phyloP scores from a whole-genome alignment of 2,797 vertebrate species.

The Chiloscyllium punctatum region DNA sequence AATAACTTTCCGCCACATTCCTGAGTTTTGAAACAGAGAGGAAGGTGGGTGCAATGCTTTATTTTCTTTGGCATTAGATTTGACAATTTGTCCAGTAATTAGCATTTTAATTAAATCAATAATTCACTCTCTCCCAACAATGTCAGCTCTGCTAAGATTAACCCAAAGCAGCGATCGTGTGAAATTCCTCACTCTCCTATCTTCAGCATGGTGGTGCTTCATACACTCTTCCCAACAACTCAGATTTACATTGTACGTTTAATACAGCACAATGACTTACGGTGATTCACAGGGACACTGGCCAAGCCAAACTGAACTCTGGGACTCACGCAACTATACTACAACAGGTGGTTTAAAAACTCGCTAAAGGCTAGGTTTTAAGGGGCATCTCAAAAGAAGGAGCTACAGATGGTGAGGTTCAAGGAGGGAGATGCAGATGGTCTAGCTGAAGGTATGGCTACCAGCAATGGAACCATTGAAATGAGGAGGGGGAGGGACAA shows the following conservation, averaged over 20 bases:
- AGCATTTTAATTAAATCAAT: background rate
- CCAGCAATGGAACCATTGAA: background rate
- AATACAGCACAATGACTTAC: background rate
- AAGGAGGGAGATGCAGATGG: background rate
- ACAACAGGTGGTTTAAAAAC: background rate
- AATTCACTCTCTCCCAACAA: background rate
- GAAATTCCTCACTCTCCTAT: background rate
- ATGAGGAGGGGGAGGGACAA: background rate
- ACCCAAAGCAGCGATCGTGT: background rate
- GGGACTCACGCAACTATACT: background rate
- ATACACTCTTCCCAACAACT: background rate
- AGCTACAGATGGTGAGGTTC: background rate
- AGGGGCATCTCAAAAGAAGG: background rate
- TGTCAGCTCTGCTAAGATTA: background rate
- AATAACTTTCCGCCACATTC: background rate
- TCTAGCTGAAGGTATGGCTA: background rate
- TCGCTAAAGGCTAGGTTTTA: background rate
- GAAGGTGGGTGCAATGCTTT: background rate
- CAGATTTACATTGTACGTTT: background rate
- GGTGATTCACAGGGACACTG: background rate
- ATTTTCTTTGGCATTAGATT: background rate
- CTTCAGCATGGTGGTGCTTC: background rate
- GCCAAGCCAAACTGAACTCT: background rate
- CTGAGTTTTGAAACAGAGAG: background rate
- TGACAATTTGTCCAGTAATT: background rate